These are phyloP conservation scores for Serrognathus titanus DNA, from an alignment of 2,888 invertebrate genomes.

Conservation along the genomic window DNA sequence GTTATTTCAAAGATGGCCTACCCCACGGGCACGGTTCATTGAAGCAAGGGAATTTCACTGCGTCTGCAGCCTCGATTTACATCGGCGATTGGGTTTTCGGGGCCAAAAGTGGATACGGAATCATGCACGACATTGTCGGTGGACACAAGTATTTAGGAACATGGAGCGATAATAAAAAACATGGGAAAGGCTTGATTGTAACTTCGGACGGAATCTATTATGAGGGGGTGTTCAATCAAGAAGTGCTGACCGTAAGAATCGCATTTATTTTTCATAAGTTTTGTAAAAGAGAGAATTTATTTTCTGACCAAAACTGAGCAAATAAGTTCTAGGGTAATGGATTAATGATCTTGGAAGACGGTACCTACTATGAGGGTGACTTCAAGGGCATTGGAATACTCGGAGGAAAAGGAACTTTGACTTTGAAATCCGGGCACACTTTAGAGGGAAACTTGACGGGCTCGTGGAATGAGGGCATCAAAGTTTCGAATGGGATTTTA, in stretches of 20 bases:
- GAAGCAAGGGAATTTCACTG: slow-evolving; percentile 74
- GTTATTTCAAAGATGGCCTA: slow-evolving; percentile 79
- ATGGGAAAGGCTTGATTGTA: slow-evolving; percentile 82
- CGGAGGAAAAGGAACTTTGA: slow-evolving; percentile 76
- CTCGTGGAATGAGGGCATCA: slow-evolving; percentile 73
- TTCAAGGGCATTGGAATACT: slow-evolving; percentile 76
- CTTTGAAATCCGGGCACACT: slow-evolving; percentile 72
- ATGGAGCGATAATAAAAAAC: slow-evolving; percentile 81
- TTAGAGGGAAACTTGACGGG: slow-evolving; percentile 73
- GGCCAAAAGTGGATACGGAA: slow-evolving; percentile 79
- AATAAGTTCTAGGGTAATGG: slow-evolving; percentile 69
- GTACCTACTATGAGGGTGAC: slow-evolving; percentile 86
- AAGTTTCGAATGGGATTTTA: slow-evolving; percentile 66
- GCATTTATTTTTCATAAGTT: neutral
- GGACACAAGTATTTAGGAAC: slow-evolving; percentile 89
- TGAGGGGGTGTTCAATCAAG: slow-evolving; percentile 80
- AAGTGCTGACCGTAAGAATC: slow-evolving; percentile 66
- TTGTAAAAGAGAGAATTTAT: neutral
- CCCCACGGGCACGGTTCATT: slow-evolving; percentile 83
- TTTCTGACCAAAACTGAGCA: neutral
- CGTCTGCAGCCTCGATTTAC: slow-evolving; percentile 73
- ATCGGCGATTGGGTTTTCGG: slow-evolving; percentile 86
- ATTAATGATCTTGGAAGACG: slow-evolving; percentile 84
- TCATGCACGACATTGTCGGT: slow-evolving; percentile 80
- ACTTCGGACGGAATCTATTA: slow-evolving; percentile 89